These are phyloP conservation scores for Ifrita kowaldi DNA, from an alignment of 2,113 vertebrate genomes.

Conservation along the genomic window DNA sequence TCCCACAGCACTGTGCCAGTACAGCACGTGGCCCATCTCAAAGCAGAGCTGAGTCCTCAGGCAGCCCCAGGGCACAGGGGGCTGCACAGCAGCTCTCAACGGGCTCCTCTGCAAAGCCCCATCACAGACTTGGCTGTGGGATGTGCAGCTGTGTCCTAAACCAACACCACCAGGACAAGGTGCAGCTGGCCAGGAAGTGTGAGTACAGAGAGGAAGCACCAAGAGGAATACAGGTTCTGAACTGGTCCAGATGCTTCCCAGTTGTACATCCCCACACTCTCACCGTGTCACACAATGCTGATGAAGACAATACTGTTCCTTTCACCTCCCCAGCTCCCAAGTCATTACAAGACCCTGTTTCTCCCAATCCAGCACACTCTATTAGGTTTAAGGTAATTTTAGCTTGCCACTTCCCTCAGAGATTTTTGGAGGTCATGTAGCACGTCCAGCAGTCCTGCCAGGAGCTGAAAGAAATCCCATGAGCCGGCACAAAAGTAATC, in stretches of 20 bases:
- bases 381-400: background rate
- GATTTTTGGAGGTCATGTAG: background rate
- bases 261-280: background rate
- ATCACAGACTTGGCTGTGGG: background rate
- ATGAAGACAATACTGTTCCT: background rate
- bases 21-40: fast-evolving
- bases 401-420: background rate
- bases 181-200: background rate
- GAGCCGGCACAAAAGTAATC: background rate
- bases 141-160: background rate
- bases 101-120: background rate
- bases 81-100: background rate
- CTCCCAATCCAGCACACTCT: background rate
- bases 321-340: background rate
- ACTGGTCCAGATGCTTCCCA: background rate
- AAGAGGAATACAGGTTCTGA: background rate
- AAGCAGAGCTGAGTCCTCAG: background rate
- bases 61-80: background rate
- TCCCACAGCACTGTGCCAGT: background rate
- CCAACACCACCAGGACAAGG: background rate
- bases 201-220: background rate
- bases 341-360: background rate
- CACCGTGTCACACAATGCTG: background rate
- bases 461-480: background rate
- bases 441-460: background rate